Percentiles rank a stretch among this genome's conserved stretches.
phyloP scores from a whole-genome alignment of 1,140 invertebrate genomes.

The Sycophila sp. region DNA sequence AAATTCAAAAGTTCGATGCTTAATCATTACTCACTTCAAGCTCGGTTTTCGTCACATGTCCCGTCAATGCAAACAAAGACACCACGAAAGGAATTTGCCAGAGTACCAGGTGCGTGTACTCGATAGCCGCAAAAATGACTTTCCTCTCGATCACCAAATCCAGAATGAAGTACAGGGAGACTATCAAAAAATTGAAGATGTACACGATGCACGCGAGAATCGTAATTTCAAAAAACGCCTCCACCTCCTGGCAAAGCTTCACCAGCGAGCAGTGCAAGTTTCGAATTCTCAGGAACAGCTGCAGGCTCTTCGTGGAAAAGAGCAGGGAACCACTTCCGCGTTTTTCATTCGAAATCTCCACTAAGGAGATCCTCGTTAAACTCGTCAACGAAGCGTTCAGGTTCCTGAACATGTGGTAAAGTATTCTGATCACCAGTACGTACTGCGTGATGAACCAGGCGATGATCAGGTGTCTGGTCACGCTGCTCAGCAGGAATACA shows the following conservation, averaged over 20 bases:
- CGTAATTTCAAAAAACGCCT: neutral
- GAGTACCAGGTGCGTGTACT: neutral
- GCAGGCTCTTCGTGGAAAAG: neutral
- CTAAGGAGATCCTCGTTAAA: neutral
- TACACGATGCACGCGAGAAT: neutral
- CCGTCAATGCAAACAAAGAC: neutral
- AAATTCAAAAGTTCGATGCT: no score
- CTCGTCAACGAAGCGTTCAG: no score
- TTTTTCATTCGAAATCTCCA: no score
- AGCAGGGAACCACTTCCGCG: no score
- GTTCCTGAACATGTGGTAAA: neutral
- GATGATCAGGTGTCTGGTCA: neutral
- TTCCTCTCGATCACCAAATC: neutral
- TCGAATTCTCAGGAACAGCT: neutral
- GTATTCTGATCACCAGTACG: neutral
- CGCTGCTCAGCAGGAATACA: neutral
- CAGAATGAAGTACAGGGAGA: neutral
- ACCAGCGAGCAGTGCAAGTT: neutral
- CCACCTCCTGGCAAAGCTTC: neutral
- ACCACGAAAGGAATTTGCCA: neutral
- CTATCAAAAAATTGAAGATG: neutral
- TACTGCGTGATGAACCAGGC: neutral
- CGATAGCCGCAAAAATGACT: neutral
- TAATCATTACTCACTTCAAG: constrained; percentile 10
- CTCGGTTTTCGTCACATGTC: neutral